Evolutionary conservation across 2,113 vertebrate genomes (phyloP).

Genomic region (Albula goreensis): DNA sequence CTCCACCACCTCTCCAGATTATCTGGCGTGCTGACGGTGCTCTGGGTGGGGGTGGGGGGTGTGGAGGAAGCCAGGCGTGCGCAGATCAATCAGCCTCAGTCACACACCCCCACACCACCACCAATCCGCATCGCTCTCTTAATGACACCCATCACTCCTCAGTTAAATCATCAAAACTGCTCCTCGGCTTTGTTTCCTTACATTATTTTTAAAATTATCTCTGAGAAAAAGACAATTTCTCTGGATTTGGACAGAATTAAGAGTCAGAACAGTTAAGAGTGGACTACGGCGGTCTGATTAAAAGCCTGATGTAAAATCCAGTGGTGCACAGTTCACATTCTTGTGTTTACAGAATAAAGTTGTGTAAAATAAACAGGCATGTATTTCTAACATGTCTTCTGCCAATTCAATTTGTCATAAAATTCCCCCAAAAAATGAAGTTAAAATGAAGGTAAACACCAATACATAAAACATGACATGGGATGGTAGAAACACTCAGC

Average conservation of each 20-base stretch:
- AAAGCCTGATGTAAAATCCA: background rate
- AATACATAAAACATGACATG: background rate
- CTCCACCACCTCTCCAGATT: constrained; percentile 55
- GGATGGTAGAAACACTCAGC: too few species aligned
- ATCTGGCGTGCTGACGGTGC: constrained; percentile 34
- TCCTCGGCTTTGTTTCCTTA: too few species aligned
- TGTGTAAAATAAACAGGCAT: background rate
- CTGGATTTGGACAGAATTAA: too few species aligned
- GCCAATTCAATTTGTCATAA: background rate
- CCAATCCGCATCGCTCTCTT: background rate
- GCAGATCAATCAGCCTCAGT: background rate
- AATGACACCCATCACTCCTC: background rate
- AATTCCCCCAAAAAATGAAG: background rate
- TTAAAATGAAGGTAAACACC: background rate
- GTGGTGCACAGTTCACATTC: background rate
- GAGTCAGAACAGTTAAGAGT: too few species aligned
- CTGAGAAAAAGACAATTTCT: too few species aligned
- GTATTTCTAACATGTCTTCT: background rate
- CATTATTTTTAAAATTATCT: too few species aligned
- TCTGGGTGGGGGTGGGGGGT: background rate
- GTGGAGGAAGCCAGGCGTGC: background rate
- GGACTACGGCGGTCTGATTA: too few species aligned
- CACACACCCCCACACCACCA: background rate
- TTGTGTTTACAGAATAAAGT: background rate
- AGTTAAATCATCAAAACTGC: too few species aligned